Percentiles rank a stretch among this genome's conserved stretches.
phyloP scores from a whole-genome alignment of 2,888 invertebrate genomes.

The Phyllotreta striolata region DNA sequence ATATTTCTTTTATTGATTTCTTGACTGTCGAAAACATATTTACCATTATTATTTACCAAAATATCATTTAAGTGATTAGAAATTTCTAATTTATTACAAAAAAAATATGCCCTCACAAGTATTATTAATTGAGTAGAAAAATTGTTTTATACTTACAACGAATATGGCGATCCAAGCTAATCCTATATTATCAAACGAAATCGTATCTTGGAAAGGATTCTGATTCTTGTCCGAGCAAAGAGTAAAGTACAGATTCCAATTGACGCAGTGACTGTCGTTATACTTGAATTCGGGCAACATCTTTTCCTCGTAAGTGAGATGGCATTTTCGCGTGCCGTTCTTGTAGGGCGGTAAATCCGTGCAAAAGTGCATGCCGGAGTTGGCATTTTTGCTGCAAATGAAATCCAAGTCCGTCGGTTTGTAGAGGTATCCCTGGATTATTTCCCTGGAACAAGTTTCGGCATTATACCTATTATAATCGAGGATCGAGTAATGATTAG shows the following conservation, averaged over 20 bases:
- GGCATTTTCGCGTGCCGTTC: conserved; percentile 78
- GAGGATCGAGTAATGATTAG: not conserved
- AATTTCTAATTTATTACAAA: too few relatives aligned
- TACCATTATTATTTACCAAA: too few relatives aligned
- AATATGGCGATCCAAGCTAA: conserved; percentile 99
- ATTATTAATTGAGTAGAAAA: not conserved
- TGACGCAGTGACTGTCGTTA: conserved; percentile 79
- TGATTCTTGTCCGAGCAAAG: conserved; percentile 90
- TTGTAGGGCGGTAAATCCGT: conserved; percentile 81
- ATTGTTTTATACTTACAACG: conserved; percentile 75
- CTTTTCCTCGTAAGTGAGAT: conserved; percentile 66
- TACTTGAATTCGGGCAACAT: conserved; percentile 49
- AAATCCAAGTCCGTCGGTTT: conserved; percentile 88
- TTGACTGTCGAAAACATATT: too few relatives aligned
- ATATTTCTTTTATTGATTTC: too few relatives aligned
- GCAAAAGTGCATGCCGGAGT: conserved; percentile 95
- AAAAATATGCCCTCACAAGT: not conserved
- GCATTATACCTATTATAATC: not conserved
- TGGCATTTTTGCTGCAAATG: conserved; percentile 93
- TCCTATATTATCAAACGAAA: conserved; percentile 99
- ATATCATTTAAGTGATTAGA: too few relatives aligned
- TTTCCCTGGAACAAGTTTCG: conserved; percentile 62
- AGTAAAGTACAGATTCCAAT: conserved; percentile 99
- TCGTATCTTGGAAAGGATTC: conserved; percentile 99
- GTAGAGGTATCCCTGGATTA: conserved; percentile 83